Percentiles rank a stretch among this genome's conserved stretches.
phyloP scores from a whole-genome alignment of 2,113 vertebrate species.

The Proterorhinus semilunaris region DNA sequence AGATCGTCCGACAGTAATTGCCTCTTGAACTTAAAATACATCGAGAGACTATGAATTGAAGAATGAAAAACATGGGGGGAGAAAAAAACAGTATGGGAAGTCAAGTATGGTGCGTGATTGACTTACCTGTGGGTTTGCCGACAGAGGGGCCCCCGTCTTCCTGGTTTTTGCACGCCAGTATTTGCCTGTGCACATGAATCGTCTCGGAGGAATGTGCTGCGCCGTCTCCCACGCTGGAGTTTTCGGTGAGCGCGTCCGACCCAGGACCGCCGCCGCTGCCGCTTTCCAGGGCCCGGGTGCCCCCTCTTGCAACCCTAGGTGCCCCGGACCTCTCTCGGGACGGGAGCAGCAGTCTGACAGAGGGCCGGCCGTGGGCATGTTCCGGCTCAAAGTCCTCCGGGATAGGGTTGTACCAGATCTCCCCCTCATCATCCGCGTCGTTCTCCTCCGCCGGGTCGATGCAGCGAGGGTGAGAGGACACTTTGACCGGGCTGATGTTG shows the following conservation, averaged over 20 bases:
- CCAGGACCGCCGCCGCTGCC: constrained; percentile 3
- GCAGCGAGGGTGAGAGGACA: constrained; percentile 33
- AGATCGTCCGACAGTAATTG: constrained; percentile 19
- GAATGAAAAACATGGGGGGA: neutral
- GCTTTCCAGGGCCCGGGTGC: constrained; percentile 29
- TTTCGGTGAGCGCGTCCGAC: constrained; percentile 51
- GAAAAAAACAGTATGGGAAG: constrained; percentile 2
- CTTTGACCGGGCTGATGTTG: constrained; percentile 29
- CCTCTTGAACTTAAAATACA: constrained; percentile 3
- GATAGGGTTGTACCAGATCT: constrained; percentile 99
- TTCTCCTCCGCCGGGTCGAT: constrained; percentile 85
- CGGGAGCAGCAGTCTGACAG: constrained; percentile 54
- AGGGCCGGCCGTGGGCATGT: constrained; percentile 18
- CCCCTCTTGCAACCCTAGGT: constrained; percentile 47
- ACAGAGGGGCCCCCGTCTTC: constrained; percentile 76
- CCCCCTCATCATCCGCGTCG: constrained; percentile 93
- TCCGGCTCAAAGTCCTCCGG: constrained; percentile 89
- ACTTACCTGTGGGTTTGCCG: constrained; percentile 78
- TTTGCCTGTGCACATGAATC: constrained; percentile 75
- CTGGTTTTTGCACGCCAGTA: constrained; percentile 70
- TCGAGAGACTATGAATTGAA: constrained; percentile 1
- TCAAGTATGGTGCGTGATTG: constrained; percentile 12
- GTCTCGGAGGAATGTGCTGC: constrained; percentile 70
- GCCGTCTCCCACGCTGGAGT: constrained; percentile 37
- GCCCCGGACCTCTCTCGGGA: constrained; percentile 40